A percentile compares a stretch with the other conserved stretches of the same genome.
phyloP scores from a whole-genome alignment of 92 coral and sea anemone genomes.

The Phenganax stokvisi region DNA sequence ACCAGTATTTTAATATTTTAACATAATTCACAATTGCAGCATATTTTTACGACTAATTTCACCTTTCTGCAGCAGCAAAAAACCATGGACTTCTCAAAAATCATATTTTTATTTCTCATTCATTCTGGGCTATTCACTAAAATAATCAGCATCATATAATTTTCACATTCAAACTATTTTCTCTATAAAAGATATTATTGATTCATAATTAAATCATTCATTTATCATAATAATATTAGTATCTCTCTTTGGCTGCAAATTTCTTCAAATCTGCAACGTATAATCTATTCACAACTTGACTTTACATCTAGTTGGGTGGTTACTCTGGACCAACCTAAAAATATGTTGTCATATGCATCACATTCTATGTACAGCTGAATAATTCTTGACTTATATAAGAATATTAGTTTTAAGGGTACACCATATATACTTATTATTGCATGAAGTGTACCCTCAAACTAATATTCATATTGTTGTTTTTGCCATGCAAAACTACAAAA shows the following conservation, averaged over 20 bases:
- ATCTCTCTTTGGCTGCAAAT: neutral
- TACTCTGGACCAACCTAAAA: constrained; percentile 40
- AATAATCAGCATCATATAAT: constrained; percentile 6
- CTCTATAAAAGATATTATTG: constrained; percentile 11
- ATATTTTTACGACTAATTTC: neutral
- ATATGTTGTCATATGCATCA: neutral
- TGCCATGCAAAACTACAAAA: too few species aligned
- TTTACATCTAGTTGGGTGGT: neutral
- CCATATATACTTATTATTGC: too few species aligned
- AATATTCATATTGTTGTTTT: too few species aligned
- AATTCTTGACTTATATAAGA: too few species aligned
- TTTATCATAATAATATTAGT: neutral
- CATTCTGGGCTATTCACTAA: constrained; percentile 9
- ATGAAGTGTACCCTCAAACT: too few species aligned
- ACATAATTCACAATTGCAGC: neutral
- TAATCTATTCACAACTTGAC: constrained; percentile 10
- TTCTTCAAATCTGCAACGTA: neutral
- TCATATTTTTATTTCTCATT: neutral
- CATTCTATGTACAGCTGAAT: neutral
- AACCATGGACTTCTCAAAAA: neutral
- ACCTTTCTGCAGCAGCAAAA: too few species aligned
- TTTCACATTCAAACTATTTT: constrained; percentile 20
- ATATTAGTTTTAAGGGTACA: too few species aligned
- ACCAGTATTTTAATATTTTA: too few species aligned
- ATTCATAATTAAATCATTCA: neutral